Conservation (phyloP, 2,888 invertebrate genomes). For the Crematogaster levior region DNA sequence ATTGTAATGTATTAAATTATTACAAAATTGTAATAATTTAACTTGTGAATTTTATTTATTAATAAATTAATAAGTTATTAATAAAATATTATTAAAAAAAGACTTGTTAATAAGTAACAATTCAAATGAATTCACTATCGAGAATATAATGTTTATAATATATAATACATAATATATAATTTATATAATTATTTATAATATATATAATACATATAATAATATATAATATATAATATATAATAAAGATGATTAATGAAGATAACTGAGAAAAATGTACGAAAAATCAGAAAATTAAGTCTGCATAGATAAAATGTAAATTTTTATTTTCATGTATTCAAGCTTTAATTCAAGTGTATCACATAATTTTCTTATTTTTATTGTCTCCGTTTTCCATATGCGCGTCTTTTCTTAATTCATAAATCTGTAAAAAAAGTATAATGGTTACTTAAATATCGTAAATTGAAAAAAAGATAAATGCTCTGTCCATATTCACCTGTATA, state of each 20-base stretch:
- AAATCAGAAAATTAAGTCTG: not conserved
- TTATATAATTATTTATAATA: no score
- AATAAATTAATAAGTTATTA: no score
- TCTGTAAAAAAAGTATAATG: slow-evolving; percentile 72
- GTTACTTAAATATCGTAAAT: slow-evolving; percentile 1
- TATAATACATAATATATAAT: no score
- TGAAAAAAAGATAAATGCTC: not conserved
- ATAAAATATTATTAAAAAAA: not conserved
- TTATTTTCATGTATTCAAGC: slow-evolving; percentile 57
- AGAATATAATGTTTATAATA: no score
- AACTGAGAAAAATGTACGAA: no score
- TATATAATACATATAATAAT: no score
- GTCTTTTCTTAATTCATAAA: slow-evolving; percentile 82
- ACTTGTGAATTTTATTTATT: no score
- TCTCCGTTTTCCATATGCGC: slow-evolving; percentile 71
- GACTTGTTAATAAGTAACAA: not conserved
- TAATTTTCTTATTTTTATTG: slow-evolving; percentile 58
- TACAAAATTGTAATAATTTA: not conserved
- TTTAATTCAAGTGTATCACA: slow-evolving; percentile 50
- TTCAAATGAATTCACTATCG: not conserved
- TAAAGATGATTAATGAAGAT: no score
- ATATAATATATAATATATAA: no score
- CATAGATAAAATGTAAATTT: slow-evolving; percentile 63
- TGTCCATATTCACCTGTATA: slow-evolving; percentile 91
- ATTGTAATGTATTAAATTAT: no score